These are phyloP conservation scores for Netta rufina DNA, from an alignment of 2,797 vertebrate genomes.

Conservation along the genomic window DNA sequence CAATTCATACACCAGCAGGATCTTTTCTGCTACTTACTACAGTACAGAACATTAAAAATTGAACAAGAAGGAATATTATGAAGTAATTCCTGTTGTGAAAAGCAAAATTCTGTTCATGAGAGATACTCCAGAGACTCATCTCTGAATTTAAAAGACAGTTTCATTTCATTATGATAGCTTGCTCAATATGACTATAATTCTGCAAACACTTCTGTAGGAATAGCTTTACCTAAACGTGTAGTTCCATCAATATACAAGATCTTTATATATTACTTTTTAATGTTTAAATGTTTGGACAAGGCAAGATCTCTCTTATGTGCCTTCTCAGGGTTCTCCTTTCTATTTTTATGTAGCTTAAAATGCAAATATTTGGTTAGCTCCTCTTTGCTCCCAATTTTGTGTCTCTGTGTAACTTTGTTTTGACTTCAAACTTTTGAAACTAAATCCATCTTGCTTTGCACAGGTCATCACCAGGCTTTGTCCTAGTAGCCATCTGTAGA, in stretches of 20 bases:
- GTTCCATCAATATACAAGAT: neutral
- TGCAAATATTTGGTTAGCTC: neutral
- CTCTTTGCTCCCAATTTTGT: neutral
- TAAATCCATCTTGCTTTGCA: neutral
- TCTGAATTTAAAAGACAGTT: constrained; percentile 9
- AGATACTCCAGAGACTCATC: neutral
- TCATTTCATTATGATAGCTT: neutral
- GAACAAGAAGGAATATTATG: neutral
- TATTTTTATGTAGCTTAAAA: neutral
- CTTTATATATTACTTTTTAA: neutral
- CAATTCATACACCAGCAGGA: accelerated
- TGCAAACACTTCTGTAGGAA: neutral
- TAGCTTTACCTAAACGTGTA: neutral
- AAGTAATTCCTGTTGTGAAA: constrained; percentile 1
- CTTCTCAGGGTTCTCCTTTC: neutral
- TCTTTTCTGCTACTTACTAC: neutral
- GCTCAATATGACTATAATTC: neutral
- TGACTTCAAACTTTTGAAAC: neutral
- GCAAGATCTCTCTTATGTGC: neutral
- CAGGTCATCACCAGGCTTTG: neutral
- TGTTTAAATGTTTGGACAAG: neutral
- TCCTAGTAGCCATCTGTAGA: neutral
- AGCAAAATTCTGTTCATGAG: neutral
- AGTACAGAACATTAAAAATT: neutral
- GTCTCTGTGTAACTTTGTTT: neutral